A percentile compares a stretch with the other conserved stretches of the same genome.
These are phyloP conservation scores for Falcaria lacertinaria DNA, from an alignment of 2,888 invertebrate genomes.

Conservation along the genomic window DNA sequence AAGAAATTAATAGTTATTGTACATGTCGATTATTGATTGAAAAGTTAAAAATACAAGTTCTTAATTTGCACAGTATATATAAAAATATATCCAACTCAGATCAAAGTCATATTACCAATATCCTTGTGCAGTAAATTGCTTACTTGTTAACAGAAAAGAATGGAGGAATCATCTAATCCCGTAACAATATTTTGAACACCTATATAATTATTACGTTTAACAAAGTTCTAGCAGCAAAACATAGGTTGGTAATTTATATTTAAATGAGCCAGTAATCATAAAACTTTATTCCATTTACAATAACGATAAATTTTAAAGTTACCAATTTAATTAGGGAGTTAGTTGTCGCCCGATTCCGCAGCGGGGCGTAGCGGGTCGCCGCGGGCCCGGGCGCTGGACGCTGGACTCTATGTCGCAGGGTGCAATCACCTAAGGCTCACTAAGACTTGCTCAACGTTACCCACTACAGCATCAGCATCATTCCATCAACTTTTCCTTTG, in stretches of 20 bases:
- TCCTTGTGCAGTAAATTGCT: conserved; percentile 74
- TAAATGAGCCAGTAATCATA: conserved; percentile 73
- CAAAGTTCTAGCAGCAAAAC: conserved; percentile 75
- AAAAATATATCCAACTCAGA: conserved; percentile 79
- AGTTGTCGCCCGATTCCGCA: conserved; percentile 2
- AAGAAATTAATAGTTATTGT: conserved; percentile 74
- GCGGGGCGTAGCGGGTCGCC: conserved; percentile 8
- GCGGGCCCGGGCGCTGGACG: conserved; percentile 16
- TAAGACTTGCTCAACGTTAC: conserved; percentile 67
- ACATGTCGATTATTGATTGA: conserved; percentile 77
- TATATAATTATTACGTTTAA: conserved; percentile 72
- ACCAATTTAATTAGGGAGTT: conserved; percentile 60
- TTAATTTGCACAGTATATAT: conserved; percentile 74
- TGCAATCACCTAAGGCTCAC: conserved; percentile 70
- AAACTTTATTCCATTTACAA: conserved; percentile 74
- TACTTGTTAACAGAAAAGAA: conserved; percentile 69
- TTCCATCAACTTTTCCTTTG: conserved; percentile 61
- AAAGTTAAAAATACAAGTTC: conserved; percentile 76
- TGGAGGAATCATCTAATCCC: conserved; percentile 73
- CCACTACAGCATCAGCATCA: conserved; percentile 54
- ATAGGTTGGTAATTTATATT: conserved; percentile 65
- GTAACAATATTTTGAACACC: conserved; percentile 77
- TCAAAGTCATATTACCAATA: conserved; percentile 72
- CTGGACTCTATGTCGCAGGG: conserved; percentile 55
- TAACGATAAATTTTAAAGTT: conserved; percentile 65